Evolutionary conservation across 2,888 invertebrate genomes (phyloP), one percentile per base, ranked within the genome.

Genomic region (Micoletzkya japonica): DNA sequence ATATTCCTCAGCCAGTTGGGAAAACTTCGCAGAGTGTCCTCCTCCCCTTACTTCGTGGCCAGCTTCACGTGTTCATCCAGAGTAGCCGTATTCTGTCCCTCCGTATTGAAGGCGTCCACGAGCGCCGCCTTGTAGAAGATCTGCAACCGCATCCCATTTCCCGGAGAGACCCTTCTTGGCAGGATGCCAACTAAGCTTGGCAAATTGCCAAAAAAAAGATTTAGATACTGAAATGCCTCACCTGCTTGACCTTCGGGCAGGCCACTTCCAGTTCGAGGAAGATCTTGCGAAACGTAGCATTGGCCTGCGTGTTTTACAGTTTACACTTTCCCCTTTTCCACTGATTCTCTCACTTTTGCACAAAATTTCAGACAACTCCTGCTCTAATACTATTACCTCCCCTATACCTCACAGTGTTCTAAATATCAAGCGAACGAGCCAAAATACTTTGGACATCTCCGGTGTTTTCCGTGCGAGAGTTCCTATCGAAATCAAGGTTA

Each of bases 71-170:
- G 84, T 58, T 80, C 83, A 58, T 84, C 84, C 74, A 84, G 64
- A 6, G 83, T 83, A 17, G 83, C 83, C 32, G 73, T 70, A 54
- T 78, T 78, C 39, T 82, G 77, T 26, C 81, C 82, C 44, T 83
- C 81, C 30, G 80, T 81, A 56, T 80, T 81, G 75, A 85, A 85
- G 20, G 83, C 83, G 54, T 85, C 85, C 10, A 84, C 83, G 30
- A 84, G 70, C 1, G 82, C 80, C 6, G 85, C 84, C 61, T 85
- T 85, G 77, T 82, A 85, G 77, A 84, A 84, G 26, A 84, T 85
- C 78, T 83, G 63, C 56, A 77, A 50, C 10, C 4, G n/a, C n/a
- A n/a, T n/a, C n/a, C n/a, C n/a, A n/a, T n/a, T n/a, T n/a, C n/a
- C n/a, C n/a, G n/a, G n/a, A n/a, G n/a, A n/a, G n/a, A n/a, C n/a